Evolutionary conservation across 2,113 vertebrate species (phyloP).

Genomic region (Hippocampus zosterae): DNA sequence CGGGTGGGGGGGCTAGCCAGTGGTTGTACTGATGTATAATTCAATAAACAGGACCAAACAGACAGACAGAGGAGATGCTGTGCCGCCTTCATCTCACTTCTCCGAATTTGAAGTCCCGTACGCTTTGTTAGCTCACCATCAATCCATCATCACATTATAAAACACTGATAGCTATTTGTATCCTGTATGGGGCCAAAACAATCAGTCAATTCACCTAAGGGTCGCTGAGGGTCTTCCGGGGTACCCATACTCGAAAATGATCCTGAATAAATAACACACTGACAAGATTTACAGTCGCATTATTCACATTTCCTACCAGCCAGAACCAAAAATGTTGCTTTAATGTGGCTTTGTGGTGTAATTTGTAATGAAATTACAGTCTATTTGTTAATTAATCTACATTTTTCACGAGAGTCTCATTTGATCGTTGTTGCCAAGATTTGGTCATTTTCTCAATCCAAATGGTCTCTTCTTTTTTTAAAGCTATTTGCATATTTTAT

Average conservation of each 20-base stretch:
- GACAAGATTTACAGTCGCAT: background rate
- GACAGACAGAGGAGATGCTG: slow-evolving; percentile 54
- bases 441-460: too few relatives aligned
- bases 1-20: slow-evolving; percentile 53
- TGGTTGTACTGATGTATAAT: slow-evolving; percentile 78
- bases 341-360: background rate
- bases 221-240: background rate
- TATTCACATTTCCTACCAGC: background rate
- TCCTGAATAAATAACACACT: background rate
- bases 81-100: slow-evolving; percentile 51
- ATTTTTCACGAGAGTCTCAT: background rate
- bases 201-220: background rate
- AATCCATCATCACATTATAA: slow-evolving; percentile 25
- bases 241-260: background rate
- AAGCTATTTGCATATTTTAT: too few relatives aligned
- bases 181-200: background rate
- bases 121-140: slow-evolving; percentile 34
- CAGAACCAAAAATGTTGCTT: background rate
- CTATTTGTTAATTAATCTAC: background rate
- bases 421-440: background rate
- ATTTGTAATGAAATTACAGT: background rate
- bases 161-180: slow-evolving; percentile 4
- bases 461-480: too few relatives aligned
- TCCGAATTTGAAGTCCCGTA: slow-evolving; percentile 38
- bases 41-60: slow-evolving; percentile 71